Evolutionary conservation across 2,113 vertebrate species (phyloP).

Genomic region (Zapus hudsonius): DNA sequence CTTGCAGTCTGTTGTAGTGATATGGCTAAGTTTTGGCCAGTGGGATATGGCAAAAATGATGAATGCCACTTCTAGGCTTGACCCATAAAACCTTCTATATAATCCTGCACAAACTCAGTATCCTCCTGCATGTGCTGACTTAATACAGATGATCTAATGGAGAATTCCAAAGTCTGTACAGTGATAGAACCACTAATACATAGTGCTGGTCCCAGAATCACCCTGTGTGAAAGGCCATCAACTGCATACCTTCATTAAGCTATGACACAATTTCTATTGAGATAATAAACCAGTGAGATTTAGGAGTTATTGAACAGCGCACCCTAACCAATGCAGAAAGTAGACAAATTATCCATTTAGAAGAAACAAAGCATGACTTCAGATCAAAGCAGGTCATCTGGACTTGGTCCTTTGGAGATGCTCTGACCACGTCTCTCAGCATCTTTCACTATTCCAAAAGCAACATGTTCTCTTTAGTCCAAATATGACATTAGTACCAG

Average conservation of each 20-base stretch:
- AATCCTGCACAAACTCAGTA: not conserved
- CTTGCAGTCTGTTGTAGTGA: not conserved
- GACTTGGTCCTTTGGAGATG: not conserved
- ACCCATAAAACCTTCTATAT: not conserved
- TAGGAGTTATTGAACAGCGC: not conserved
- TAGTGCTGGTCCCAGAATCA: not conserved
- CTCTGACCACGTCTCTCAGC: not conserved
- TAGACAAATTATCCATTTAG: not conserved
- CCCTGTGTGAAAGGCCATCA: not conserved
- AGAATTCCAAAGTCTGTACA: not conserved
- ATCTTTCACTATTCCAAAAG: not conserved
- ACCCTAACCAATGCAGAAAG: not conserved
- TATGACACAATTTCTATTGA: not conserved
- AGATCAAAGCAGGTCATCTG: not conserved
- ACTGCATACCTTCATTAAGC: not conserved
- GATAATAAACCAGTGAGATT: not conserved
- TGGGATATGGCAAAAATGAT: not conserved
- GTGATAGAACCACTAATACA: not conserved
- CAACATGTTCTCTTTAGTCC: not conserved
- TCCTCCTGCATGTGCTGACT: not conserved
- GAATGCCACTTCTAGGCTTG: not conserved
- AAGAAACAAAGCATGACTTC: not conserved
- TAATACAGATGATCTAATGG: not conserved
- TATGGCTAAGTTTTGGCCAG: not conserved
- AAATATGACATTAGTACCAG: not conserved